Evolutionary conservation across 2,113 vertebrate genomes (phyloP).

Genomic region (Bombycilla garrulus): DNA sequence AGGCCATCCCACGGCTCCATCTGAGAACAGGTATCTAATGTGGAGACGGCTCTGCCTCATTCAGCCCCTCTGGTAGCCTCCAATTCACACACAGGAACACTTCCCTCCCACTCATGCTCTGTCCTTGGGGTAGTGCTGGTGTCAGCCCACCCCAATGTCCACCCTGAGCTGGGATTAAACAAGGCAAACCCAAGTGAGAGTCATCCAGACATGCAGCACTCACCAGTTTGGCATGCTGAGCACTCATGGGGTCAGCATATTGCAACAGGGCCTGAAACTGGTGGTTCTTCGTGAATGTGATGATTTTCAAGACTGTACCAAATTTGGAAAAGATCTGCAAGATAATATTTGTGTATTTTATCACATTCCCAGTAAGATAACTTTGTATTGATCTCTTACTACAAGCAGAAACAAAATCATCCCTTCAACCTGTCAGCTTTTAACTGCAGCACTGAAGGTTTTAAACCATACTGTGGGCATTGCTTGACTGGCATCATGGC

Average conservation of each 20-base stretch:
- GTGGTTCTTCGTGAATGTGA: conserved; percentile 96
- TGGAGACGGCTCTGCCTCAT: not conserved
- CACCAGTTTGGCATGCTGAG: conserved; percentile 94
- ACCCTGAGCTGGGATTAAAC: not conserved
- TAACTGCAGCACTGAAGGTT: not conserved
- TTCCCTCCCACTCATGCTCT: not conserved
- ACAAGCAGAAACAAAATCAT: not conserved
- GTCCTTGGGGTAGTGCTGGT: not conserved
- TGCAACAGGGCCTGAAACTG: conserved; percentile 95
- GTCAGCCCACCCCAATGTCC: not conserved
- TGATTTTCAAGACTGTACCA: conserved; percentile 92
- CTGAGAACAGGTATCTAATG: not conserved
- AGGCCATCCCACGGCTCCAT: not conserved
- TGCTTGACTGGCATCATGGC: not conserved
- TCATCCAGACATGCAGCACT: conserved; percentile 12
- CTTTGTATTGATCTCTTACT: not conserved
- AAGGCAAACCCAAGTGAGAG: not conserved
- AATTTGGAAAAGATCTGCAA: conserved; percentile 95
- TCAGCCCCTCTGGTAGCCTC: not conserved
- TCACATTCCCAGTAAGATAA: not conserved
- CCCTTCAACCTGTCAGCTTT: not conserved
- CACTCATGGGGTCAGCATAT: conserved; percentile 85
- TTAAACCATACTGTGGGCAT: rapidly evolving
- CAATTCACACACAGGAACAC: rapidly evolving
- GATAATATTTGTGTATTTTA: not conserved